phyloP scores from a whole-genome alignment of 1,140 invertebrate species.

The Micrasema longulum region DNA sequence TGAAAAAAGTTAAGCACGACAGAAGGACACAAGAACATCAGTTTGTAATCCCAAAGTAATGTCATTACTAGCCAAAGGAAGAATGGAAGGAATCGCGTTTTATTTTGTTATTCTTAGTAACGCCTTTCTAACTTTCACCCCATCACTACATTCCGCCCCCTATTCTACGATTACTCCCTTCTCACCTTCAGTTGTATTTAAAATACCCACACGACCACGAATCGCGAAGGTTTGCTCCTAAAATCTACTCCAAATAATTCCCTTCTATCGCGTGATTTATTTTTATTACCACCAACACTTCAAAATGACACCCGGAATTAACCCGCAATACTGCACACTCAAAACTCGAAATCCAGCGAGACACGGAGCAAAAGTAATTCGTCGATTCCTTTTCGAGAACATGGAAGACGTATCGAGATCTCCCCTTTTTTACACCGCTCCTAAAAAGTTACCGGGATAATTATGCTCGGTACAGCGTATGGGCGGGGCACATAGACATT shows the following conservation, averaged over 20 bases:
- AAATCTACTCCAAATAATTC: constrained; percentile 20
- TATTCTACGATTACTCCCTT: constrained; percentile 18
- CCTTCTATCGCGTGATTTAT: constrained; percentile 29
- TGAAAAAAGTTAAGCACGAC: too few relatives aligned
- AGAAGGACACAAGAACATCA: too few relatives aligned
- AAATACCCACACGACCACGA: constrained; percentile 16
- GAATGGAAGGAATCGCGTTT: too few relatives aligned
- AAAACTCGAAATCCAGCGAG: constrained; percentile 6
- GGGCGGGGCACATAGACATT: constrained; percentile 29
- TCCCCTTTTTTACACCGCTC: background rate
- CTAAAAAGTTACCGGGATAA: constrained; percentile 10
- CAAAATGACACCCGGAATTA: constrained; percentile 38
- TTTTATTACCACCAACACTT: constrained; percentile 39
- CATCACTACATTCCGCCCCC: background rate
- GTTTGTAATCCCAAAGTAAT: too few relatives aligned
- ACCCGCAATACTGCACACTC: background rate
- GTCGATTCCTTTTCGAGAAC: background rate
- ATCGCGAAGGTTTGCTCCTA: constrained; percentile 2
- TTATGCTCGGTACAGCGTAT: constrained; percentile 23
- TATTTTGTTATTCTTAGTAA: too few relatives aligned
- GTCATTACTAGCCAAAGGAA: too few relatives aligned
- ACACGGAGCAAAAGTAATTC: background rate
- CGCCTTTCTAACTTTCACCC: background rate
- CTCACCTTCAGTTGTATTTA: constrained; percentile 7
- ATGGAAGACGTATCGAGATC: background rate